These are phyloP conservation scores for Oreamnos americanus DNA, from an alignment of 2,113 vertebrate genomes.

Conservation along the genomic window DNA sequence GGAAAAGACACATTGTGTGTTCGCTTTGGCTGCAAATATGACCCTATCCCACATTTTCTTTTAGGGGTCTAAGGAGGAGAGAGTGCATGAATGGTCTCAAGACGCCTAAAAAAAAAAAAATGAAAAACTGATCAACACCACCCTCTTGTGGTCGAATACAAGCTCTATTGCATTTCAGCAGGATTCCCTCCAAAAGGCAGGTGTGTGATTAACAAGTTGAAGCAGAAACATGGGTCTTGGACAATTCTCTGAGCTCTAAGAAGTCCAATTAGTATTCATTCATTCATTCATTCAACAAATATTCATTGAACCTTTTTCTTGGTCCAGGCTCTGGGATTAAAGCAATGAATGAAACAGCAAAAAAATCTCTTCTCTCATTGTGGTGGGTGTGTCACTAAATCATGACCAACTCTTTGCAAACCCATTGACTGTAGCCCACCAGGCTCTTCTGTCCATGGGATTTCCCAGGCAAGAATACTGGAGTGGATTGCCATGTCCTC, in stretches of 20 bases:
- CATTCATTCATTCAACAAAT: neutral
- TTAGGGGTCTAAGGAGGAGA: neutral
- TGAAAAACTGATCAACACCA: slow-evolving; percentile 32
- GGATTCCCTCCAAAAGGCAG: neutral
- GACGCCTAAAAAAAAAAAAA: neutral
- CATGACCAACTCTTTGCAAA: neutral
- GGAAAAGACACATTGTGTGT: neutral
- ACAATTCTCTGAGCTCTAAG: neutral
- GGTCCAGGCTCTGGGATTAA: neutral
- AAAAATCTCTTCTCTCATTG: neutral
- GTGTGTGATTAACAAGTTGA: neutral
- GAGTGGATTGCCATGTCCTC: neutral
- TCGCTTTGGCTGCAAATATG: neutral
- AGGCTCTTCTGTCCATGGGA: neutral
- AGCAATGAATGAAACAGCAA: neutral
- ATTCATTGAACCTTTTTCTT: neutral
- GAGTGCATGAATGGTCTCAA: neutral
- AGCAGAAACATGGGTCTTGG: neutral
- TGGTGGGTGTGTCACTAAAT: neutral
- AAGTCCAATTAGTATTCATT: neutral
- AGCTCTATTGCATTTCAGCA: neutral
- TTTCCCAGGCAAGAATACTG: neutral
- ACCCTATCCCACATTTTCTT: neutral
- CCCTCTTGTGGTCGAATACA: slow-evolving; percentile 63
- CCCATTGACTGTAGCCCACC: neutral